Evolutionary conservation across 2,797 vertebrate genomes (phyloP), one percentile per base, ranked within the genome.

Genomic region (Glyptemys insculpta): DNA sequence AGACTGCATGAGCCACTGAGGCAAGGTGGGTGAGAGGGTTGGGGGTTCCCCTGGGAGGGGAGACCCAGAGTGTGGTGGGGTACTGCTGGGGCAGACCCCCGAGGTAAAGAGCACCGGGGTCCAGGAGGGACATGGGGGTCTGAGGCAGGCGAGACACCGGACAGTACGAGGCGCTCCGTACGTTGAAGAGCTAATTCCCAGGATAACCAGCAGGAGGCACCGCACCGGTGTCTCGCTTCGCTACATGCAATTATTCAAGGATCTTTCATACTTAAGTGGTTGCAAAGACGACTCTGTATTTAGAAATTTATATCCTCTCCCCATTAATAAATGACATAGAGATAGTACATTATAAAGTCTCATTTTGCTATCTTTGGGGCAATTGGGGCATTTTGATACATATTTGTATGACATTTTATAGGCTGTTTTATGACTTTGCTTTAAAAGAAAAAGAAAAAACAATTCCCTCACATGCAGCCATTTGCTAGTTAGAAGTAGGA

Each of bases 301-400:
- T 83, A 23, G 72, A 5, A 76, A 8, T 16, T 10, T 74, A 72
- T 79, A 74, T 34, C 52, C 12, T 50, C 54, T 34, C 23, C 5
- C 85, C 83, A 1, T 10, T 91, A 82, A 93, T 54, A 93, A 93
- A 84, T 80, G 14, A 15, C 34, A 82, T 79, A 31, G 93, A 54
- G 6, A 86, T 54, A 88, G 37, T 74, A 87, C 4, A 4, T 76
- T 88, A 4, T 74, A 88, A 88, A 88, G 31, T 23, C 16, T 89
- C 0, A 0, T 79, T 74, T 94, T 76, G 11, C 65, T 91, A 90
- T 44, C 62, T 91, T 0, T 1, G 0, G 37, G 72, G 37, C 23
- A 74, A 5, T 23, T 25, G 6, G 41, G 11, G 44, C 6, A 74
- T 65, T 88, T 92, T 44, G 88, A 49, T 65, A 90, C 34, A 65